Base-by-base conservation (phyloP, 2,113 vertebrate genomes). In the Donacobius atricapilla region DNA sequence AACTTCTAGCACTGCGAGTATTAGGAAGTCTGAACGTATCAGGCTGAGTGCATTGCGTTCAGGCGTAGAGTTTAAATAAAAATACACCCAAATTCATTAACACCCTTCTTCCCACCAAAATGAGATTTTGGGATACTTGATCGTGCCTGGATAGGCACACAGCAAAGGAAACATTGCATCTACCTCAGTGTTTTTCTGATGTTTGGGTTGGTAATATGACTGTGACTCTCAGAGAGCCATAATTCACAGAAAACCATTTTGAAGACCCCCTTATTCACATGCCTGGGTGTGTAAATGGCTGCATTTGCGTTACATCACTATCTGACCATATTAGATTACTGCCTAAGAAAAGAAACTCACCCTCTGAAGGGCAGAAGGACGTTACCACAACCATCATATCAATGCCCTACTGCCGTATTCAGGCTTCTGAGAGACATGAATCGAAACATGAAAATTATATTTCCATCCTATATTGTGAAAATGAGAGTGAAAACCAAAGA, bases 21-120 rank as follows among this genome's bases (percentile, higher is more conserved):
- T 40, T 76, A 68, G 9, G 24, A 83, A 44, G 17, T 68, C 44
- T 60, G 30, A 47, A 83, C 13, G 10, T 19, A 48, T 39, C 33
- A 23, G 7, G 5, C n/a, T 10, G 15, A 85, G 9, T 18, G 14
- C 40, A 79, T 2, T 23, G 23, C 0, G 0, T 31, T 61, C 50
- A 86, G 54, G 28, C 40, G 77, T 69, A 77, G 25, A 89, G 31
- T 15, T 40, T 40, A 60, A 87, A 42, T 28, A 73, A 83, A 87
- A 92, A 39, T 13, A 63, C 2, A 65, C 7, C 5, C 21, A 44
- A 51, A 87, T 31, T 22, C 68, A 79, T 40, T 68, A 71, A 92
- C 6, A 72, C 0, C 4, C 12, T 61, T 63, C 53, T 33, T 53
- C 44, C 39, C 15, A 57, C 22, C 40, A 65, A 45, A 91, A 71